Conservation (phyloP, 2,113 vertebrate genomes). For the Enhydra lutris region DNA sequence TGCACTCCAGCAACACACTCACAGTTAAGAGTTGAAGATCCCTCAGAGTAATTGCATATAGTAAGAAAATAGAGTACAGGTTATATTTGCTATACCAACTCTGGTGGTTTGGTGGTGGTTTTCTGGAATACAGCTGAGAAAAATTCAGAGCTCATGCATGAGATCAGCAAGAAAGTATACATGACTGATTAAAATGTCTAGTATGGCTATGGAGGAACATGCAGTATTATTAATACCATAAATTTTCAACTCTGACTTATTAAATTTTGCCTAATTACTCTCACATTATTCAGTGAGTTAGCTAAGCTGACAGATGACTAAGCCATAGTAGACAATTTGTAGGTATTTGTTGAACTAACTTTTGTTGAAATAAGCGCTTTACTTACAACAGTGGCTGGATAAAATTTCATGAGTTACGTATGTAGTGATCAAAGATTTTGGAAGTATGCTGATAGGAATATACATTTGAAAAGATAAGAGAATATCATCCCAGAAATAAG, state of each 20-base stretch:
- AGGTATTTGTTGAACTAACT: not conserved
- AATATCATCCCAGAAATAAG: not conserved
- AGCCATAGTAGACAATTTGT: not conserved
- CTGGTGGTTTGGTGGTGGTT: not conserved
- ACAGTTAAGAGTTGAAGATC: not conserved
- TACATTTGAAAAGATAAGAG: not conserved
- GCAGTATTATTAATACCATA: not conserved
- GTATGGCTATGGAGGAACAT: not conserved
- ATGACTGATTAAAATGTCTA: not conserved
- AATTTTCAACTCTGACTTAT: not conserved
- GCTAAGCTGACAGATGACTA: not conserved
- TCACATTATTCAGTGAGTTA: constrained; percentile 2
- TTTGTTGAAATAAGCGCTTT: not conserved
- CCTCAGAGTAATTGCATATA: not conserved
- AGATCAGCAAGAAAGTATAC: not conserved
- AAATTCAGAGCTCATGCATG: not conserved
- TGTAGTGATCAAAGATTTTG: not conserved
- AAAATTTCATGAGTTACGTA: not conserved
- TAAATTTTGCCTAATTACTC: not conserved
- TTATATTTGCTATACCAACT: not conserved
- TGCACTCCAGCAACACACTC: not conserved
- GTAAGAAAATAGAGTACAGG: not conserved
- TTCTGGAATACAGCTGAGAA: not conserved
- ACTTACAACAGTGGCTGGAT: not conserved
- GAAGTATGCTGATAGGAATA: not conserved